Base-by-base conservation (phyloP, 1,140 invertebrate genomes). In the Sinella curviseta region DNA sequence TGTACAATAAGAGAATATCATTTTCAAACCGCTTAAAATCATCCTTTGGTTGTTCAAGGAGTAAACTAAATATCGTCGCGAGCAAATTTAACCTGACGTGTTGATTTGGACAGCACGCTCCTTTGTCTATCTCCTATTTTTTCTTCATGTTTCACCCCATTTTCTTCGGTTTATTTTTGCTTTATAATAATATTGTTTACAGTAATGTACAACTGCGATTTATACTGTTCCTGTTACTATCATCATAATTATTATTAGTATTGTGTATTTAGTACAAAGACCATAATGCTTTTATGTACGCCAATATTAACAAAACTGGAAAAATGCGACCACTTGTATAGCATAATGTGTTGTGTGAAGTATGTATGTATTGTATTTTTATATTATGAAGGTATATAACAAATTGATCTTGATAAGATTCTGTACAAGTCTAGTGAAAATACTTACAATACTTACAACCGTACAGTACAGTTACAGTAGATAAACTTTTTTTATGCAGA, bases 1-100 rank as follows among this genome's bases (percentile, higher is more conserved):
- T 70, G 65, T 70, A 70, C 65, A 70, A 70, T 30, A 30, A 31
- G 65, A 17, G 65, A 70, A 70, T 70, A 70, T 70, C 65, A 70
- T 70, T 48, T 48, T 48, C 39, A 48, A 20, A 48, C 39, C 8
- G 39, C 39, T 48, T 12, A 48, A 48, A 12, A 48, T 12, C 8
- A 48, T 20, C 39, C 8, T 20, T 48, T 20, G 39, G n/a, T n/a
- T n/a, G n/a, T n/a, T n/a, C n/a, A n/a, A n/a, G n/a, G n/a, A n/a
- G n/a, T n/a, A n/a, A n/a, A n/a, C n/a, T n/a, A n/a, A n/a, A n/a
- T n/a, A n/a, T n/a, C n/a, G n/a, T n/a, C n/a, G n/a, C n/a, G n/a
- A n/a, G n/a, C n/a, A n/a, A n/a, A n/a, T n/a, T n/a, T n/a, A n/a
- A n/a, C n/a, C n/a, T n/a, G n/a, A n/a, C n/a, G n/a, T n/a, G n/a